Evolutionary conservation across 2,888 invertebrate genomes (phyloP).

Genomic region (Gnatocerus cornutus): DNA sequence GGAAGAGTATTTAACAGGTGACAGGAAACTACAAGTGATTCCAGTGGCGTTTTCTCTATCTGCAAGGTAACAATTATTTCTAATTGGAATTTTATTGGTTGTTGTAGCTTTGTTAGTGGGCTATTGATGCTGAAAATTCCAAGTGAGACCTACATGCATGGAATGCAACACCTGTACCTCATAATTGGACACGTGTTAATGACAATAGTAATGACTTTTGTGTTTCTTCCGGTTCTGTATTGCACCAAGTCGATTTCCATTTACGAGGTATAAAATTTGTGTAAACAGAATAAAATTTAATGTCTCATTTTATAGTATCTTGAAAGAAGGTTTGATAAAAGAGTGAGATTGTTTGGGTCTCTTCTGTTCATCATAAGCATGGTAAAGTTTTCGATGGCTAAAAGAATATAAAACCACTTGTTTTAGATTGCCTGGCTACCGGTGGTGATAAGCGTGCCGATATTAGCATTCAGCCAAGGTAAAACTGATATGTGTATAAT

Average conservation of each 20-base stretch:
- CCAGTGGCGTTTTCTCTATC: conserved; percentile 90
- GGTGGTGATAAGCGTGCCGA: conserved; percentile 77
- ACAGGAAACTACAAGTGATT: conserved; percentile 86
- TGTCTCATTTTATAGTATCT: conserved; percentile 76
- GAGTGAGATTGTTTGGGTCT: conserved; percentile 81
- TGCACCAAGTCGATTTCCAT: conserved; percentile 83
- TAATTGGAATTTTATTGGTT: conserved; percentile 4
- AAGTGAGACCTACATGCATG: conserved; percentile 83
- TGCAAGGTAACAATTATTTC: conserved; percentile 77
- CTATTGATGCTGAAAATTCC: conserved; percentile 82
- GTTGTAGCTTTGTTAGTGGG: conserved; percentile 79
- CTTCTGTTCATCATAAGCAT: conserved; percentile 79
- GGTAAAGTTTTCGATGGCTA: conserved; percentile 72
- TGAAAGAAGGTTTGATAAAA: conserved; percentile 81
- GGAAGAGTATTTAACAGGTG: conserved; percentile 86
- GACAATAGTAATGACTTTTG: conserved; percentile 77
- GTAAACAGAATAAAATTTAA: background rate
- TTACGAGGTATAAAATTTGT: conserved; percentile 75
- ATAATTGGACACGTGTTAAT: conserved; percentile 77
- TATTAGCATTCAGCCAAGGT: conserved; percentile 62
- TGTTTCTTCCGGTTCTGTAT: conserved; percentile 82
- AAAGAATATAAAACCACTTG: background rate
- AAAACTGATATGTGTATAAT: no score
- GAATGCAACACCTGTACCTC: conserved; percentile 81
- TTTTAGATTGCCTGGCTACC: conserved; percentile 81